Evolutionary conservation across 35 echinoderm and acorn worm genomes (phyloP).

Genomic region (Apostichopus japonicus): DNA sequence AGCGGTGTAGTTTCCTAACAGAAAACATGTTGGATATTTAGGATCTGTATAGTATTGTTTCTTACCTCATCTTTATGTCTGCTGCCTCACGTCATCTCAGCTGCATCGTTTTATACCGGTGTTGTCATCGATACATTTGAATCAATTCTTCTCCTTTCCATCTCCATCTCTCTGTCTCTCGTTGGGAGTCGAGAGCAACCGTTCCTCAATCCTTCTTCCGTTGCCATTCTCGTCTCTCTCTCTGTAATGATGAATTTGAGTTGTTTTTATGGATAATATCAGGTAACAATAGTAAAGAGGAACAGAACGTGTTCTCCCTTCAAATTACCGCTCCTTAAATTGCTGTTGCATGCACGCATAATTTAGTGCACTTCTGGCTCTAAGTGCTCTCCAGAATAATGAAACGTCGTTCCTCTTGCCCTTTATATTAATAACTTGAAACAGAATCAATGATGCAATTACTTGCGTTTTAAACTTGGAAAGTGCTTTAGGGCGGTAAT

Average conservation of each 20-base stretch:
- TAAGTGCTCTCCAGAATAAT: slow-evolving; percentile 15
- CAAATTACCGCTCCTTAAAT: slow-evolving; percentile 49
- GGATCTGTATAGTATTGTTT: no score
- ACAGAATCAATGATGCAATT: slow-evolving; percentile 56
- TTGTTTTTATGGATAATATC: slow-evolving; percentile 46
- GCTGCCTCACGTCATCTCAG: not conserved
- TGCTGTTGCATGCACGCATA: slow-evolving; percentile 55
- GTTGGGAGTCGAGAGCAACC: not conserved
- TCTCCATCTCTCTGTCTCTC: not conserved
- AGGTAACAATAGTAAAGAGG: slow-evolving; percentile 38
- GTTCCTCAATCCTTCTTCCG: not conserved
- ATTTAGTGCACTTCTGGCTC: slow-evolving; percentile 47
- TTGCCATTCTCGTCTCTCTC: not conserved
- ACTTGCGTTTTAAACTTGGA: slow-evolving; percentile 46
- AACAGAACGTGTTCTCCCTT: slow-evolving; percentile 41
- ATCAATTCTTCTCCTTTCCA: not conserved
- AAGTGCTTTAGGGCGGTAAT: slow-evolving; percentile 31
- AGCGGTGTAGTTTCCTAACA: no score
- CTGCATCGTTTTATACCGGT: not conserved
- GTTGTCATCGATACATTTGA: slow-evolving; percentile 5
- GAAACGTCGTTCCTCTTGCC: not conserved
- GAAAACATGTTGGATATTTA: no score
- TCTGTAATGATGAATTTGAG: slow-evolving; percentile 37
- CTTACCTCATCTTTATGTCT: not conserved
- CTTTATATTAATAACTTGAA: slow-evolving; percentile 53